A percentile compares a stretch with the other conserved stretches of the same genome.
Evolutionary conservation across 2,888 invertebrate genomes (phyloP).

Genomic region (Agrochola lychnidis): DNA sequence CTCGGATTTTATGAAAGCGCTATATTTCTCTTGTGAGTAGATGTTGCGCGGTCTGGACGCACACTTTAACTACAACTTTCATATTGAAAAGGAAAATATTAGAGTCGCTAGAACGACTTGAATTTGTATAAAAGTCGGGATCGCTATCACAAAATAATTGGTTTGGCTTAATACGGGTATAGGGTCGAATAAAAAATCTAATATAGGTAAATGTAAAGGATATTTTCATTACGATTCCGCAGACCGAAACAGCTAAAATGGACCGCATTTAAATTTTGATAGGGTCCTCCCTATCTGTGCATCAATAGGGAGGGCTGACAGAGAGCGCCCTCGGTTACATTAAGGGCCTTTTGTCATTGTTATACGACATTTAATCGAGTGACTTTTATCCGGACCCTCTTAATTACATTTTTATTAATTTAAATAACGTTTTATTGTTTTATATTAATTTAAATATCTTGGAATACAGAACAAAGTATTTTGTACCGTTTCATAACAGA

Average conservation of each 20-base stretch:
- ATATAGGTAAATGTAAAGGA: slow-evolving; percentile 71
- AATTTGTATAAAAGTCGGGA: slow-evolving; percentile 51
- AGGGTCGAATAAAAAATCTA: slow-evolving; percentile 69
- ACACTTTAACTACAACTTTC: slow-evolving; percentile 47
- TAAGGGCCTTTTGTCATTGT: slow-evolving; percentile 74
- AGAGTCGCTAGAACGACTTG: slow-evolving; percentile 37
- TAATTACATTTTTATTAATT: slow-evolving; percentile 70
- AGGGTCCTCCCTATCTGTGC: slow-evolving; percentile 75
- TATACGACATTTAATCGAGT: slow-evolving; percentile 76
- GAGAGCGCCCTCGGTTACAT: slow-evolving; percentile 70
- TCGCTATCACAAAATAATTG: slow-evolving; percentile 65
- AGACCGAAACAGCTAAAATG: slow-evolving; percentile 72
- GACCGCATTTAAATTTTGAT: slow-evolving; percentile 80
- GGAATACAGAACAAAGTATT: slow-evolving; percentile 22
- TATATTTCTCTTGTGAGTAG: slow-evolving; percentile 72
- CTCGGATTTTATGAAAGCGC: slow-evolving; percentile 83
- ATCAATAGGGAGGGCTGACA: slow-evolving; percentile 75
- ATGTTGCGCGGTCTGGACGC: slow-evolving; percentile 60
- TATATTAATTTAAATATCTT: slow-evolving; percentile 38
- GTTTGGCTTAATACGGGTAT: slow-evolving; percentile 64
- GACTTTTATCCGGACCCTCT: slow-evolving; percentile 62
- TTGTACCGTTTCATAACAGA: not conserved
- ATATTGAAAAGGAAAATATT: slow-evolving; percentile 42
- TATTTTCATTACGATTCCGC: slow-evolving; percentile 75
- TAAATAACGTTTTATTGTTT: slow-evolving; percentile 61